Evolutionary conservation across 2,797 vertebrate species (phyloP), one percentile per base, ranked within the genome.

Genomic region (Melanotaenia nigrans): DNA sequence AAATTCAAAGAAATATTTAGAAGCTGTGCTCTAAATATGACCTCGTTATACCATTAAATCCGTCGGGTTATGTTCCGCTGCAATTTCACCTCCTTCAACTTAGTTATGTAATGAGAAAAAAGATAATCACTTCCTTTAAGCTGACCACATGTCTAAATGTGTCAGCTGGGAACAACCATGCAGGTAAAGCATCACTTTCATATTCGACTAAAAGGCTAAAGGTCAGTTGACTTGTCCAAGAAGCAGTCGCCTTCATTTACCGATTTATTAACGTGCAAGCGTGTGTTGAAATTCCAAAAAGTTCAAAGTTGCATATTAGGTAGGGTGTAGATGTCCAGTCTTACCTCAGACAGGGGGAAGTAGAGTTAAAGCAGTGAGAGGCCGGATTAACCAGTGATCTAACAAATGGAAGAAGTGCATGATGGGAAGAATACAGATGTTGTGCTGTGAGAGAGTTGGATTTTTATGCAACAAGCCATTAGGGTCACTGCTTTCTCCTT

Each of bases 301-400:
- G 76, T 69, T 85, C 65, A 81, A 67, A 62, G 68, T 71, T 85
- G 51, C 40, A 32, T 73, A 18, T 66, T 63, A 67, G 42, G 36
- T 0, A 12, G 22, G 54, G 33, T 10, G 28, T 24, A 63, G 24
- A 77, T 78, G 66, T 74, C 65, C 71, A 74, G 53, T 76, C 70
- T 86, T 87, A 73, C 66, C 73, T 78, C 82, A 69, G 65, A 71
- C 57, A 20, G 25, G 49, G 58, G 66, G 54, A 71, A 73, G 68
- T 72, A 53, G 83, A 82, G 85, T 86, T 85, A 83, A 85, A 81
- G 71, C 51, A 18, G 59, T 20, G 56, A 56, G 62, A 58, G 51
- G 32, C 40, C 2, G 79, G 89, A 92, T 93, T 92, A 92, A 85
- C 20, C 78, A 68, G 69, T 90, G 87, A 91, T 87, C 86, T 85